Evolutionary conservation across 2,888 invertebrate genomes (phyloP), one percentile per base, ranked within the genome.

Genomic region (Mythimna lalbum): DNA sequence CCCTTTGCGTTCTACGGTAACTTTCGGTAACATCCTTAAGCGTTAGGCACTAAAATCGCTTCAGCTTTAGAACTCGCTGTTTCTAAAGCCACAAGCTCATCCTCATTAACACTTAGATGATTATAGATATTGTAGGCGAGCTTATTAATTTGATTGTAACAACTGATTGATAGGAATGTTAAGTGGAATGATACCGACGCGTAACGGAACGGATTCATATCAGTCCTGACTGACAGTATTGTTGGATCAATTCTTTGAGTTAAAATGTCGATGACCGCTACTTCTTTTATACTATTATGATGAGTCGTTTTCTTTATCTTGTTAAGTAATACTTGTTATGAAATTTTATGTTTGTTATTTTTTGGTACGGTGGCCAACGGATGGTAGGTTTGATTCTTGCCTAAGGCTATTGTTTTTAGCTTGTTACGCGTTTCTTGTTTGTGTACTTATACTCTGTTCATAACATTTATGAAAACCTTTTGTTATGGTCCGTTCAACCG

Each of bases 91-190:
- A 69, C 66, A 31, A 39, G 14, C 49, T 61, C 78, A 79, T 78
- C 79, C 86, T 90, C 87, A 90, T 90, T 90, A 89, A 81, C 86
- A 87, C 83, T 82, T 67, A 60, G 82, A 79, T 83, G 86, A 84
- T 86, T 81, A 78, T 57, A 80, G 70, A 78, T 73, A 79, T 79
- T 82, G 74, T 80, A 76, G 78, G 71, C 61, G 80, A 76, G 85
- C 86, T 87, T 88, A 88, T 90, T 90, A 90, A 89, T 89, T 87
- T 85, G 86, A 87, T 86, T 88, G 86, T 89, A 81, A 65, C 75
- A 69, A 71, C 81, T 90, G 89, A 90, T 90, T 86, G 90, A 89
- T 89, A 79, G 89, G 88, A 86, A 89, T 88, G 70, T 88, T 89
- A 89, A 90, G 90, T 90, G 88, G 86, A 86, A 86, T 88, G 88